phyloP scores from a whole-genome alignment of 2,888 invertebrate species.

The Desoria tigrina region DNA sequence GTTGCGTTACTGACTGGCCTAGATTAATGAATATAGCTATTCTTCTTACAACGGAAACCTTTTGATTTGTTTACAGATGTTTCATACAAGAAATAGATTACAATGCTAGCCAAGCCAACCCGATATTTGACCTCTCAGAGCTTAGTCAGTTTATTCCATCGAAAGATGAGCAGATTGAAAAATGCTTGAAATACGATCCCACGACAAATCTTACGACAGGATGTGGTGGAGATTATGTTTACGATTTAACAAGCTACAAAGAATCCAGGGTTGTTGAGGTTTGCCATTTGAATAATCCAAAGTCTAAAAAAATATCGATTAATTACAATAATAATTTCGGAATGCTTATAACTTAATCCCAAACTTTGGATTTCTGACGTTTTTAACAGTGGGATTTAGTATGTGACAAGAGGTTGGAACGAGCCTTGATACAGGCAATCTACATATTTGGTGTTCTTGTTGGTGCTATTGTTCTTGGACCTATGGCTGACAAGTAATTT shows the following conservation, averaged over 20 bases:
- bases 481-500: slow-evolving; percentile 70
- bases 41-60: too few species aligned
- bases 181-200: slow-evolving; percentile 60
- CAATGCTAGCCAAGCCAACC: slow-evolving; percentile 5
- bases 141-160: slow-evolving; percentile 62
- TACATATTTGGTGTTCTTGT: slow-evolving; percentile 80
- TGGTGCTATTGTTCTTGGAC: slow-evolving; percentile 75
- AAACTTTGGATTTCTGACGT: slow-evolving; percentile 35
- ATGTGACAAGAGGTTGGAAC: slow-evolving; percentile 77
- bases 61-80: slow-evolving; percentile 43
- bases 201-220: slow-evolving; percentile 23
- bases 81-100: slow-evolving; percentile 38
- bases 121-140: slow-evolving; percentile 25
- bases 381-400: slow-evolving; percentile 79
- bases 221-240: slow-evolving; percentile 63
- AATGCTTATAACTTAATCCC: neutral
- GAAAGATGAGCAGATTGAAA: slow-evolving; percentile 64
- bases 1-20: too few species aligned
- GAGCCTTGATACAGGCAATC: slow-evolving; percentile 70
- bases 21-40: too few species aligned
- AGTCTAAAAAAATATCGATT: neutral
- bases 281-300: too few species aligned
- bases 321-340: neutral
- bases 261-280: slow-evolving; percentile 70
- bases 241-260: slow-evolving; percentile 71